Conservation (phyloP, 2,888 invertebrate species). For the Euproctis similis region DNA sequence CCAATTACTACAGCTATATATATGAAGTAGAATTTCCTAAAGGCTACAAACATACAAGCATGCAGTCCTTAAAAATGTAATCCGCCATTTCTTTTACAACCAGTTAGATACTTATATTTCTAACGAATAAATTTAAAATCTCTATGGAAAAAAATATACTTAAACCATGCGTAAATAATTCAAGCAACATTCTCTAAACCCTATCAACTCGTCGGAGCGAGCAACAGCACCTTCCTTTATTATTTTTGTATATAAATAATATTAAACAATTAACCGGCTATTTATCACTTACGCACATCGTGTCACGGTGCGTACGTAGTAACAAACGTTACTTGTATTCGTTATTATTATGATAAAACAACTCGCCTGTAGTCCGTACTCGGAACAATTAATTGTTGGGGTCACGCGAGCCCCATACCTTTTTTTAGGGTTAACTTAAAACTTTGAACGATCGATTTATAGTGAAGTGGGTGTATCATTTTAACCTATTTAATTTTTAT, state of each 20-base stretch:
- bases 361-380: constrained; percentile 31
- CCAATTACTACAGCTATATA: too few relatives aligned
- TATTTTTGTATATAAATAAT: constrained; percentile 30
- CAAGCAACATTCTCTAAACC: constrained; percentile 11
- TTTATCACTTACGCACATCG: constrained; percentile 37
- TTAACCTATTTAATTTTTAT: constrained; percentile 25
- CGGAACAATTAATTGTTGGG: constrained; percentile 46
- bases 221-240: constrained; percentile 14
- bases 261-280: constrained; percentile 27
- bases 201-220: constrained; percentile 10
- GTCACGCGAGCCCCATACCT: constrained; percentile 38
- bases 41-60: too few relatives aligned
- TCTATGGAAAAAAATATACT: too few relatives aligned
- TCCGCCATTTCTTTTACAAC: too few relatives aligned
- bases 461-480: constrained; percentile 16
- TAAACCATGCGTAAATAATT: constrained; percentile 7
- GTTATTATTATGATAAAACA: constrained; percentile 27
- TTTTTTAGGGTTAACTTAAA: constrained; percentile 28
- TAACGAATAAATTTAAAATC: too few relatives aligned
- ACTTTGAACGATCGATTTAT: constrained; percentile 22
- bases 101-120: too few relatives aligned
- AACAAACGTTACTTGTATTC: constrained; percentile 26
- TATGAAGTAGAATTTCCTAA: too few relatives aligned
- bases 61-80: too few relatives aligned
- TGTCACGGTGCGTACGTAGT: constrained; percentile 36